Percentiles rank a stretch among this genome's conserved stretches.
These are phyloP conservation scores for Pachydiplax longipennis DNA, from an alignment of 2,888 invertebrate species.

Conservation along the genomic window DNA sequence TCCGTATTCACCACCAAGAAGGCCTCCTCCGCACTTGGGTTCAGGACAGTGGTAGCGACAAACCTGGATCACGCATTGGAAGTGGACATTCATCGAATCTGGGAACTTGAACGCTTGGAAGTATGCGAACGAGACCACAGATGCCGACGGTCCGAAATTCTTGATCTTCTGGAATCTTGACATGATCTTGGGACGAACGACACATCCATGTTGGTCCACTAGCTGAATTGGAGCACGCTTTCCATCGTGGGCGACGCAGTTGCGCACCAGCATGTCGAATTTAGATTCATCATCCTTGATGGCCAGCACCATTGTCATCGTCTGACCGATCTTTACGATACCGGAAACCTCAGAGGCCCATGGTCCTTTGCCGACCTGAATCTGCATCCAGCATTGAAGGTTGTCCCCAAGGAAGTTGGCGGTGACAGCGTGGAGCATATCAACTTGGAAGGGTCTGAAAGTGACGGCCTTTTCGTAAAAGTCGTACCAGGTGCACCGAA, in stretches of 20 bases:
- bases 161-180: slow-evolving; percentile 92
- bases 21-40: slow-evolving; percentile 79
- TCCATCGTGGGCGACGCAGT: slow-evolving; percentile 94
- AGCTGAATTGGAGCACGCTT: slow-evolving; percentile 92
- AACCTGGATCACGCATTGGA: slow-evolving; percentile 95
- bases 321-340: slow-evolving; percentile 94
- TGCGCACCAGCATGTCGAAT: slow-evolving; percentile 93
- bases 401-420: slow-evolving; percentile 96
- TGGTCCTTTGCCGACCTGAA: slow-evolving; percentile 94
- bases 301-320: slow-evolving; percentile 96
- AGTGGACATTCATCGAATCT: slow-evolving; percentile 96
- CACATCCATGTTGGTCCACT: slow-evolving; percentile 92
- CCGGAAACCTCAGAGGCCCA: slow-evolving; percentile 98
- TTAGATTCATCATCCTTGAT: slow-evolving; percentile 96
- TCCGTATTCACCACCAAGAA: slow-evolving; percentile 57
- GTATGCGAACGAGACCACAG: slow-evolving; percentile 92
- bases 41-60: slow-evolving; percentile 93
- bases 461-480: slow-evolving; percentile 95
- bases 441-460: slow-evolving; percentile 93
- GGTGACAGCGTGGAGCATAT: slow-evolving; percentile 93
- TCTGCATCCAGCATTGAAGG: slow-evolving; percentile 97
- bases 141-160: slow-evolving; percentile 93
- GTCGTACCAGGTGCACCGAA: slow-evolving; percentile 95
- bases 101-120: slow-evolving; percentile 98
- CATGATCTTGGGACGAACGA: slow-evolving; percentile 93